Conservation (phyloP, 1,140 invertebrate genomes). For the Tetraneura akinire region DNA sequence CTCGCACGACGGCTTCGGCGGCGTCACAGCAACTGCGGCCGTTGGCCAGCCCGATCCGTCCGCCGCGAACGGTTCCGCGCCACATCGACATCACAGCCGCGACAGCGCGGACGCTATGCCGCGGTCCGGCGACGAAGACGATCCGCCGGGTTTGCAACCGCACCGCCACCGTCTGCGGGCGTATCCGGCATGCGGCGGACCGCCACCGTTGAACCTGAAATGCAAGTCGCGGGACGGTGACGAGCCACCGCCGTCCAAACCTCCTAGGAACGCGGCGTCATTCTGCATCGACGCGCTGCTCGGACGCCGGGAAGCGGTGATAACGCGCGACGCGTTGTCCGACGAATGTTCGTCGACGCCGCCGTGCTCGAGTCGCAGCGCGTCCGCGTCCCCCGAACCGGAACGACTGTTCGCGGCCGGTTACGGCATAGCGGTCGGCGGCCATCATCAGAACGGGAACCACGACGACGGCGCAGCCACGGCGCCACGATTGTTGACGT, state of each 20-base stretch:
- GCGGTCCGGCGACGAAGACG: background rate
- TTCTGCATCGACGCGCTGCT: constrained; percentile 72
- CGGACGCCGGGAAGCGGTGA: constrained; percentile 56
- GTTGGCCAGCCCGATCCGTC: too few species aligned
- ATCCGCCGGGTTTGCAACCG: too few species aligned
- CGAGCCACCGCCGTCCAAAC: constrained; percentile 26
- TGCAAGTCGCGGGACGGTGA: background rate
- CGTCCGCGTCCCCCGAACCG: constrained; percentile 32
- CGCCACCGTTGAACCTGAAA: constrained; percentile 15
- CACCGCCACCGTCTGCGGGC: too few species aligned
- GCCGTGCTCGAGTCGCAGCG: constrained; percentile 56
- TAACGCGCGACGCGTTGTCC: constrained; percentile 56
- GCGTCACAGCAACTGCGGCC: too few species aligned
- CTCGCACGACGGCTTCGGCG: too few species aligned
- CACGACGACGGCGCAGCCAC: background rate
- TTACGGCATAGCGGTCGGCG: constrained; percentile 56
- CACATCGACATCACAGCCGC: background rate
- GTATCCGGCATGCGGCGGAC: background rate
- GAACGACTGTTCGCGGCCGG: constrained; percentile 54
- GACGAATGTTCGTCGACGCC: constrained; percentile 60
- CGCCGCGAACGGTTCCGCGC: too few species aligned
- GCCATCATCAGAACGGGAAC: background rate
- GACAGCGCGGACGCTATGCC: background rate
- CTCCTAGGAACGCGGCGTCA: constrained; percentile 62
- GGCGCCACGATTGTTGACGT: background rate